Conservation (phyloP, 1,140 invertebrate genomes). For the Microplitis mediator region DNA sequence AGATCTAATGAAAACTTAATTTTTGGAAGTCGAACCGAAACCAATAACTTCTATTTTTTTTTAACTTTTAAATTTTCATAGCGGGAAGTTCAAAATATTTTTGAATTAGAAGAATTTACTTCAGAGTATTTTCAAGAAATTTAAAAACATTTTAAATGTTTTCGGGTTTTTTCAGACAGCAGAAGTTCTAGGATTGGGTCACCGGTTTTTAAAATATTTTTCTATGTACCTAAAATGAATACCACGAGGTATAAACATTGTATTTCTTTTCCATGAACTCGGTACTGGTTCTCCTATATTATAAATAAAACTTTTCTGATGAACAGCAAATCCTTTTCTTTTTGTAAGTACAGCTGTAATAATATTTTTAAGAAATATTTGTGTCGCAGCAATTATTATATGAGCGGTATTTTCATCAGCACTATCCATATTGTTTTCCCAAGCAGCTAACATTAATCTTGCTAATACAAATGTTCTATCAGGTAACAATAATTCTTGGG, state of each 20-base stretch:
- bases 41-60: no score
- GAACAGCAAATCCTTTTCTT: conserved; percentile 73
- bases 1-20: no score
- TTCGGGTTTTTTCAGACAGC: no score
- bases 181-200: no score
- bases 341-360: conserved; percentile 73
- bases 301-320: conserved; percentile 73
- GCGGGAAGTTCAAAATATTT: no score
- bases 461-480: conserved; percentile 79
- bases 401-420: conserved; percentile 79
- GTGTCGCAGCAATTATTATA: conserved; percentile 75
- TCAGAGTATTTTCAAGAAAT: no score
- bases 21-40: no score
- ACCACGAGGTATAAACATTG: conserved; percentile 56
- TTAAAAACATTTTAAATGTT: no score
- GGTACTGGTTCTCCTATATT: conserved; percentile 73
- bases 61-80: no score
- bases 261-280: conserved; percentile 74
- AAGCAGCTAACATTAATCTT: conserved; percentile 78
- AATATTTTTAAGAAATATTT: conserved; percentile 80
- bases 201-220: not conserved
- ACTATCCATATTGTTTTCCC: conserved; percentile 80
- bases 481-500: conserved; percentile 74
- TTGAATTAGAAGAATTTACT: no score
- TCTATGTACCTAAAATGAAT: conserved; percentile 33